Evolutionary conservation across 2,113 vertebrate genomes (phyloP), one percentile per base, ranked within the genome.

Genomic region (Addax nasomaculatus): DNA sequence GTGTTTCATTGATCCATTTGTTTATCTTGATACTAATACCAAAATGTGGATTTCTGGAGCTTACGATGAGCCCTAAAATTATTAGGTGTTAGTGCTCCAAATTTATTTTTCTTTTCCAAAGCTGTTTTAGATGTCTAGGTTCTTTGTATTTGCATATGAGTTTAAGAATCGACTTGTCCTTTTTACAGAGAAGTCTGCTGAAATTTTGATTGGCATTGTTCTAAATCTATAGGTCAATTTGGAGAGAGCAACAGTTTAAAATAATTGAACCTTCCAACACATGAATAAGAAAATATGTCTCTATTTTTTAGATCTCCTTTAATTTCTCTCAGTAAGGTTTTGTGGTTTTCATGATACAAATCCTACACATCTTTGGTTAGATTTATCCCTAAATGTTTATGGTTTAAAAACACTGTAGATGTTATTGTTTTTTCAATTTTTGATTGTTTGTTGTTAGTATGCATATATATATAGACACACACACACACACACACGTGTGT

Each of bases 401-500:
- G 0, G 16, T 85, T 57, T 43, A 11, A 29, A 85, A 58, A 58
- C 39, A 70, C 25, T 73, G 7, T 39, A 47, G 16, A 25, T 49
- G 4, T 4, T 49, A 25, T 2, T 60, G 1, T 43, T 21, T 78
- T 60, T 51, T 86, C 11, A 55, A 39, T 57, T 95, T 85, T 17
- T 53, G n/a, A 57, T 62, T 78, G 36, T n/a, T 58, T 47, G 27
- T 55, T 91, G n/a, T 2, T 33, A 51, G 55, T 43, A 83, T 12
- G 33, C 13, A 55, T 47, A 3, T 47, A 14, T 15, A 7, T 6
- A 67, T 0, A n/a, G 1, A 67, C 16, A 33, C 7, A 9, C 12
- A 60, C 5, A 60, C 12, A 60, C 11, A 29, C 12, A 6, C 1
- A 2, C 4, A 15, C 14, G 49, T 49, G 15, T 3, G 9, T 10